Percentiles rank a stretch among this genome's conserved stretches.
These are phyloP conservation scores for Drosophila colorata DNA, from an alignment of 2,888 invertebrate species.

Conservation along the genomic window DNA sequence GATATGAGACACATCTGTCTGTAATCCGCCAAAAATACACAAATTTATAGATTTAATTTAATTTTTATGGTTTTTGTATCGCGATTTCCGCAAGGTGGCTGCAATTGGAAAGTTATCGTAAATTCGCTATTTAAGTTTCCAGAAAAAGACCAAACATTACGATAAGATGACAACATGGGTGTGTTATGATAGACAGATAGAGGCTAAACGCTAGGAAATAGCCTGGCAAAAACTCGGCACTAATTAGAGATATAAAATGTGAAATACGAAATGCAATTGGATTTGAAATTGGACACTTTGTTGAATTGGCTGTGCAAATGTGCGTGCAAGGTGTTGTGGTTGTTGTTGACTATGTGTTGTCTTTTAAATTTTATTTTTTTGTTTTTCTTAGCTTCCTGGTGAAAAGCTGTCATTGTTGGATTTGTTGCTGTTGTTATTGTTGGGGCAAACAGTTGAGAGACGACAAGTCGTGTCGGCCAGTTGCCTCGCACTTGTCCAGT, in stretches of 20 bases:
- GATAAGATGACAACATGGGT: constrained; percentile 4
- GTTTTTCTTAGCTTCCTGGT: constrained; percentile 63
- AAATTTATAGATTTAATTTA: background rate
- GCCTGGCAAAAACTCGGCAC: constrained; percentile 17
- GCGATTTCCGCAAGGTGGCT: background rate
- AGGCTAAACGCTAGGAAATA: constrained; percentile 14
- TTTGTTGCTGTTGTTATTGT: constrained; percentile 11
- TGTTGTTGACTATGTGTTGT: background rate
- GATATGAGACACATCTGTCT: background rate
- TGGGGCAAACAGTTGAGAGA: background rate
- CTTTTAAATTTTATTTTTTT: constrained; percentile 9
- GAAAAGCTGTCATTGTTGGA: constrained; percentile 63
- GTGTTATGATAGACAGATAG: background rate
- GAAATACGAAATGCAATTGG: constrained; percentile 9
- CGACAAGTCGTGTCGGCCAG: constrained; percentile 44
- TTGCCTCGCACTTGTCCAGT: constrained; percentile 38
- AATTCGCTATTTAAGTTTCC: background rate
- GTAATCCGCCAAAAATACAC: background rate
- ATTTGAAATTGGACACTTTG: constrained; percentile 44
- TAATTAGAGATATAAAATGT: constrained; percentile 5
- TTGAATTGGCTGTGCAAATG: constrained; percentile 17
- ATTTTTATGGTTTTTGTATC: background rate
- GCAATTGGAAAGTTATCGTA: background rate
- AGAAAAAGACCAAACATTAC: background rate
- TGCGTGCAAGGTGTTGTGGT: constrained; percentile 33